Base-by-base conservation (phyloP, 1,140 invertebrate genomes). In the Drosophila sturtevanti region DNA sequence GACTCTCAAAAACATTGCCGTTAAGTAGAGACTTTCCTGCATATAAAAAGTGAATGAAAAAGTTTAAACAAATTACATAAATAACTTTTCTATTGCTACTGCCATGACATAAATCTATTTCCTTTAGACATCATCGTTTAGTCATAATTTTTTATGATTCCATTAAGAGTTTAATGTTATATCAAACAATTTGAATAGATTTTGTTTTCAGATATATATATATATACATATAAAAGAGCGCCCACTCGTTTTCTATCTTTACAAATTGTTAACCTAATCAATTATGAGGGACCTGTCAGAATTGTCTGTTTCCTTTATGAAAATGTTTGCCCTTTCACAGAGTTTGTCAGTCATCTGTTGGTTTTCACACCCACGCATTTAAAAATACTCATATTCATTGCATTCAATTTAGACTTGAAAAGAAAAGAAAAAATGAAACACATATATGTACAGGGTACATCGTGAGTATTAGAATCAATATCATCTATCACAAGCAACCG, bases 211-310 rank as follows among this genome's bases (percentile, higher is more conserved):
- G 16, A 48, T 48, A 48, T n/a, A 44, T 18, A 16, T 44, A 44
- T n/a, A n/a, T n/a, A n/a, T n/a, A n/a, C n/a, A n/a, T n/a, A n/a
- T n/a, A n/a, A 14, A 14, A 5, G n/a, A n/a, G 12, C 37, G 27
- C 27, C 27, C 5, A 31, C 27, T 31, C 4, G 4, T 7, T 34
- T 34, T 6, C 3, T 34, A 34, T 34, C 31, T 34, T 12, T 12
- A 35, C 34, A 18, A 48, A 16, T 44, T 44, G 16, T 2, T 4
- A 21, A 48, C 7, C 16, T 48, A 48, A 48, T 48, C 41, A 48
- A 48, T 48, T 48, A 48, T 48, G 41, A 48, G 16, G 41, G 16
- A 48, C 41, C 41, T 48, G 41, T 48, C 41, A 48, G 41, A 21
- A 2, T 48, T 31, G 27, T 31, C 27, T 31, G 27, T 31, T 31